Evolutionary conservation across 2,797 vertebrate species (phyloP), one percentile per base, ranked within the genome.

Genomic region (Cossypha heuglini): DNA sequence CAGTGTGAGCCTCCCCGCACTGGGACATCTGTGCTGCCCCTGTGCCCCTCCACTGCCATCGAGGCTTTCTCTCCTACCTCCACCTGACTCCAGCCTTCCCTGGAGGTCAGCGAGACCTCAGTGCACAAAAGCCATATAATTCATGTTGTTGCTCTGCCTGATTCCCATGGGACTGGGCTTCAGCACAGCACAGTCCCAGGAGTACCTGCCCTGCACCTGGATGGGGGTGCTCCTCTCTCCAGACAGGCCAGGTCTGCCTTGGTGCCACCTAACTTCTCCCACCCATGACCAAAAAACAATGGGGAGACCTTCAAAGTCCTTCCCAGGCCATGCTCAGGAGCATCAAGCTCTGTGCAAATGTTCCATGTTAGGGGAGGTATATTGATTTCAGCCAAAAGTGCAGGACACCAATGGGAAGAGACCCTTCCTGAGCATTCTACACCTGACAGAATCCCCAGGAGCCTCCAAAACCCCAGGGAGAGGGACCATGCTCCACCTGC

Each of bases 371-470:
- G 61, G 25, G 22, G 8, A 22, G 18, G 6, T 4, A 19, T 4
- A 19, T 13, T 0, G 10, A 51, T 76, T 54, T 40, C 64, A 67
- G 18, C 17, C 57, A 71, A 22, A 86, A 40, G 6, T 37, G 22
- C 0, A 1, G 3, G 12, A 62, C 24, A 48, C 5, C 43, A 57
- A 8, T 18, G 1, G 4, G 42, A 24, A 66, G 17, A n/a, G 16
- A 74, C n/a, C 24, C 13, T 77, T 74, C 62, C 38, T 1, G 5
- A 63, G 22, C 48, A 77, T 74, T 46, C 26, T n/a, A 68, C 21
- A 48, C 9, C 24, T 2, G 2, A n/a, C 33, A 83, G 61, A 33
- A 46, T 18, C 37, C 63, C 28, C 0, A 0, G 1, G 17, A 84
- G 40, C 52, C 20, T 40, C 4, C 5, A 58, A 63, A 48, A 52